phyloP scores from a whole-genome alignment of 2,113 vertebrate genomes.

The Peromyscus maniculatus region DNA sequence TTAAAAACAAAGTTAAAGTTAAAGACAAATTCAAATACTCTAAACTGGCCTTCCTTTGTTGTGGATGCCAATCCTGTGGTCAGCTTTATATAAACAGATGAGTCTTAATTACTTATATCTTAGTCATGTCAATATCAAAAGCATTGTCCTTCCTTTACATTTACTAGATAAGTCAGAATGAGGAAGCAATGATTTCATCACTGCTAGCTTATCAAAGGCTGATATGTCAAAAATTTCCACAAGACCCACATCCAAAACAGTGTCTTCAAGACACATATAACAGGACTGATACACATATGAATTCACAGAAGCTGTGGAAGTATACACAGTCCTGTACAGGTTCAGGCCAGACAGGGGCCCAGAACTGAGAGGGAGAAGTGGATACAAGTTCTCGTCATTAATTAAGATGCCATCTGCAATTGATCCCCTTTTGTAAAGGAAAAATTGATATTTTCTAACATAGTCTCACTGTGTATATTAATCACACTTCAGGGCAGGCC shows the following conservation, averaged over 20 bases:
- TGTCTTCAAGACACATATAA: background rate
- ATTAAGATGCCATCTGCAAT: background rate
- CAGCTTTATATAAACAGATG: background rate
- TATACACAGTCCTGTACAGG: background rate
- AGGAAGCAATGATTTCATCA: background rate
- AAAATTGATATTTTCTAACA: background rate
- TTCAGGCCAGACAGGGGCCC: background rate
- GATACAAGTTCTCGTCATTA: background rate
- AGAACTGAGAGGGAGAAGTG: background rate
- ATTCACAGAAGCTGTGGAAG: background rate
- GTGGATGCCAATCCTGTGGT: background rate
- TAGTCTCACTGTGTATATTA: background rate
- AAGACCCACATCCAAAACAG: background rate
- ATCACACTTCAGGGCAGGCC: background rate
- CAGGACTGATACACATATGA: background rate
- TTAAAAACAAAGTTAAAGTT: background rate
- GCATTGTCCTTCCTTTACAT: background rate
- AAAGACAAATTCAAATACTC: background rate
- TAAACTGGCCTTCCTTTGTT: background rate
- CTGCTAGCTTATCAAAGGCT: background rate
- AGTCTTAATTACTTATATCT: background rate
- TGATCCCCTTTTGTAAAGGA: background rate
- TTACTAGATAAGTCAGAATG: background rate
- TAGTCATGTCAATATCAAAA: conserved; percentile 18
- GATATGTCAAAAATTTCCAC: background rate